A percentile compares a stretch with the other conserved stretches of the same genome.
phyloP scores from a whole-genome alignment of 2,888 invertebrate species.

The Saturnia japonica region DNA sequence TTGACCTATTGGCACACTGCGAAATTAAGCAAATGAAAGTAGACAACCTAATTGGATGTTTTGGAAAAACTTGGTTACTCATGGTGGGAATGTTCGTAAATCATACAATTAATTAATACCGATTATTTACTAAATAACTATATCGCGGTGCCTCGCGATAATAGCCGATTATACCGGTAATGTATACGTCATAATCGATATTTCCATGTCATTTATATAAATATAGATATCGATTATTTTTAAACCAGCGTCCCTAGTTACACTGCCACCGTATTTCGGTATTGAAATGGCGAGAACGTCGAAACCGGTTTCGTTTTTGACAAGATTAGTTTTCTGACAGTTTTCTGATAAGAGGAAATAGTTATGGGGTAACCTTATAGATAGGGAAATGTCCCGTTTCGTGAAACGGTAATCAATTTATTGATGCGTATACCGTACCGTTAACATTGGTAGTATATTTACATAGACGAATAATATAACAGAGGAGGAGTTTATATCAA shows the following conservation, averaged over 20 bases:
- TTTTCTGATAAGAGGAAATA: slow-evolving; percentile 5
- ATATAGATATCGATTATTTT: too few species aligned
- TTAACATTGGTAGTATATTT: neutral
- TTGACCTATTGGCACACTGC: neutral
- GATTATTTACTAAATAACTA: too few species aligned
- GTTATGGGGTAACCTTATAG: slow-evolving; percentile 12
- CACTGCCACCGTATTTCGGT: neutral
- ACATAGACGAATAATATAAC: neutral
- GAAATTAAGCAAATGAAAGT: neutral
- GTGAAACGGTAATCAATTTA: neutral
- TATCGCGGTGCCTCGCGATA: too few species aligned
- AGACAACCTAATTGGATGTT: too few species aligned
- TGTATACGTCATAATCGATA: too few species aligned
- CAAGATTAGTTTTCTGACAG: slow-evolving; percentile 4
- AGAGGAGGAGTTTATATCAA: neutral
- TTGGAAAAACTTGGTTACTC: too few species aligned
- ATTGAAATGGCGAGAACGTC: neutral
- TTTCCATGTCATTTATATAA: too few species aligned
- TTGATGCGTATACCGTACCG: slow-evolving; percentile 1
- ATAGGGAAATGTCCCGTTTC: neutral
- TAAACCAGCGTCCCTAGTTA: neutral
- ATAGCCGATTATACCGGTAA: too few species aligned
- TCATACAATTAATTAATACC: too few species aligned
- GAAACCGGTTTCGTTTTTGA: slow-evolving; percentile 4
- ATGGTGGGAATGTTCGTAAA: too few species aligned